phyloP scores from a whole-genome alignment of 2,113 vertebrate genomes.

The Hypomesus transpacificus region DNA sequence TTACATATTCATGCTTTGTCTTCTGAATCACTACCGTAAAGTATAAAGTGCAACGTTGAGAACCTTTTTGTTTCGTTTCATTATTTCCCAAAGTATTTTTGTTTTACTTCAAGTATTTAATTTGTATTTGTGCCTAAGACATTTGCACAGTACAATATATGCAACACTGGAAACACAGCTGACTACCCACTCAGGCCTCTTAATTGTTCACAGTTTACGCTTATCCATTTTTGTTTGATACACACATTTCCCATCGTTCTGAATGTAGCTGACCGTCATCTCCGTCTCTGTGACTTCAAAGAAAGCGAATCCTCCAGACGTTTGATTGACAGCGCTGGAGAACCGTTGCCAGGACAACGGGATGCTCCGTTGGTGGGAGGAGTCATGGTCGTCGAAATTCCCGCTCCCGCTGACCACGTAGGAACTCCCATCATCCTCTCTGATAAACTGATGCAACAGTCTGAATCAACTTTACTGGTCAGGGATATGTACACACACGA shows the following conservation, averaged over 20 bases:
- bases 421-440: slow-evolving; percentile 59
- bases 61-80: no score
- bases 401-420: slow-evolving; percentile 67
- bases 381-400: slow-evolving; percentile 31
- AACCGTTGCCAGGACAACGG: slow-evolving; percentile 63
- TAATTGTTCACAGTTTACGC: slow-evolving; percentile 21
- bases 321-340: slow-evolving; percentile 62
- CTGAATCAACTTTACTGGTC: background rate
- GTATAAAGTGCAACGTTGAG: no score
- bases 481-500: background rate
- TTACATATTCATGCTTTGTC: no score
- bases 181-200: background rate
- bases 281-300: slow-evolving; percentile 48
- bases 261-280: slow-evolving; percentile 57
- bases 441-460: slow-evolving; percentile 59
- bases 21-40: no score
- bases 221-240: slow-evolving; percentile 50
- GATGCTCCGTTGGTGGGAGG: slow-evolving; percentile 43
- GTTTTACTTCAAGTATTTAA: no score
- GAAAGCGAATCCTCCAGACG: slow-evolving; percentile 57
- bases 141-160: no score
- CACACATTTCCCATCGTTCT: slow-evolving; percentile 63
- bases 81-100: no score
- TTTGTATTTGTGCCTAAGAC: no score
- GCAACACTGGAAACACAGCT: background rate